Evolutionary conservation across 2,888 invertebrate genomes (phyloP).

Genomic region (Aphidius colemani): DNA sequence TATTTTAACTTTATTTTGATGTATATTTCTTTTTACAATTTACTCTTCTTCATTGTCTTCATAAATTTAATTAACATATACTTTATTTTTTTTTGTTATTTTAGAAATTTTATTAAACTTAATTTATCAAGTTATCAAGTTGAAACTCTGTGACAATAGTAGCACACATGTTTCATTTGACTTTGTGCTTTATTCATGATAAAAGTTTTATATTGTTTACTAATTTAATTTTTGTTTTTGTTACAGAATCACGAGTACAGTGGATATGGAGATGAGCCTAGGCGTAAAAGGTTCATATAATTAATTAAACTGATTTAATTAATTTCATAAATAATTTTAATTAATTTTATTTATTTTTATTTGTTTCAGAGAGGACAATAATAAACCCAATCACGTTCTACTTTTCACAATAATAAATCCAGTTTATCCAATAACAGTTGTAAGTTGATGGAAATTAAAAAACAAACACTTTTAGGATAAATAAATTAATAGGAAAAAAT

Average conservation of each 20-base stretch:
- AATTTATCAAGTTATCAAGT: too few relatives aligned
- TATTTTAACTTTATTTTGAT: neutral
- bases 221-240: conserved; percentile 30
- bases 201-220: neutral
- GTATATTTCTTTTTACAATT: neutral
- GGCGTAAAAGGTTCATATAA: conserved; percentile 55
- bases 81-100: too few relatives aligned
- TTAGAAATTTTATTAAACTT: too few relatives aligned
- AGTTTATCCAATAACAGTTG: conserved; percentile 98
- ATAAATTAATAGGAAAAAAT: too few relatives aligned
- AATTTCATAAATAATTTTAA: conserved; percentile 15
- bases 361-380: conserved; percentile 72
- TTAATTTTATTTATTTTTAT: conserved; percentile 27
- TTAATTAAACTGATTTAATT: neutral
- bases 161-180: conserved; percentile 17
- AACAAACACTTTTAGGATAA: too few relatives aligned
- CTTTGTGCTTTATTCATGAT: neutral
- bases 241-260: conserved; percentile 60
- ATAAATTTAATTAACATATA: too few relatives aligned
- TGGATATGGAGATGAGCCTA: conserved; percentile 58
- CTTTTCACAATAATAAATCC: conserved; percentile 98
- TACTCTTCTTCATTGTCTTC: too few relatives aligned
- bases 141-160: too few relatives aligned
- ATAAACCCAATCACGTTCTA: conserved; percentile 93
- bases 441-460: conserved; percentile 66